Evolutionary conservation across 35 echinoderm and acorn worm species (phyloP).

Genomic region (Lytechinus variegatus): DNA sequence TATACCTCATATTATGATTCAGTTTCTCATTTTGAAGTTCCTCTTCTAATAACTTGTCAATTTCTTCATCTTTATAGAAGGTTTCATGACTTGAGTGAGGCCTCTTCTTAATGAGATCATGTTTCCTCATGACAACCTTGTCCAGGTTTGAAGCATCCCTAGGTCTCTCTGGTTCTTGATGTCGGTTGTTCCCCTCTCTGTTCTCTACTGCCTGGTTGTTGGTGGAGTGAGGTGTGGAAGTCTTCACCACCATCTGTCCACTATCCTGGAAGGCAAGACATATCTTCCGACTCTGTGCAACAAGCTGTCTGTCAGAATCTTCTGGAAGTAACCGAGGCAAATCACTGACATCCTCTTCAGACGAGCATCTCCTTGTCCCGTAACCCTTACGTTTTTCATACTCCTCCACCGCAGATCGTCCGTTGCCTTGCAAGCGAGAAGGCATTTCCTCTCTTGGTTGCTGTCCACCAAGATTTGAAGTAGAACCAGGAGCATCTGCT

Average conservation of each 20-base stretch:
- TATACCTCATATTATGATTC: slow-evolving; percentile 43
- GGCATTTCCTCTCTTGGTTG: slow-evolving; percentile 48
- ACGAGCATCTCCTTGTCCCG: background rate
- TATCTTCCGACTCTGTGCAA: slow-evolving; percentile 28
- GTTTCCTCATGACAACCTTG: slow-evolving; percentile 48
- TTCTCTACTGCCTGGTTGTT: background rate
- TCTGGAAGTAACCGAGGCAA: background rate
- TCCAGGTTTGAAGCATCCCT: slow-evolving; percentile 1
- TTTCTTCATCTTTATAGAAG: slow-evolving; percentile 89
- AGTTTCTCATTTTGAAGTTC: slow-evolving; percentile 75
- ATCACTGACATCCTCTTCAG: slow-evolving; percentile 44
- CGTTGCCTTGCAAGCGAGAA: slow-evolving; percentile 3
- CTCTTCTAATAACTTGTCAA: slow-evolving; percentile 75
- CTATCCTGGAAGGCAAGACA: slow-evolving; percentile 40
- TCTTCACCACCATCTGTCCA: slow-evolving; percentile 37
- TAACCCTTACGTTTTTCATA: slow-evolving; percentile 32
- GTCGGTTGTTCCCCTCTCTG: background rate
- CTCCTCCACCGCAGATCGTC: slow-evolving; percentile 29
- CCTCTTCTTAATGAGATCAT: slow-evolving; percentile 30
- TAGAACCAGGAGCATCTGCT: slow-evolving; percentile 63
- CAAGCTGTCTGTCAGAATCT: slow-evolving; percentile 27
- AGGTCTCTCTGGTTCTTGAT: background rate
- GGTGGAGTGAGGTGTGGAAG: slow-evolving; percentile 1
- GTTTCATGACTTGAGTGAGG: slow-evolving; percentile 62
- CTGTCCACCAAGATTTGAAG: slow-evolving; percentile 48